Percentiles rank a stretch among this genome's conserved stretches.
phyloP scores from a whole-genome alignment of 2,888 invertebrate species.

The Leucophora obtusa region DNA sequence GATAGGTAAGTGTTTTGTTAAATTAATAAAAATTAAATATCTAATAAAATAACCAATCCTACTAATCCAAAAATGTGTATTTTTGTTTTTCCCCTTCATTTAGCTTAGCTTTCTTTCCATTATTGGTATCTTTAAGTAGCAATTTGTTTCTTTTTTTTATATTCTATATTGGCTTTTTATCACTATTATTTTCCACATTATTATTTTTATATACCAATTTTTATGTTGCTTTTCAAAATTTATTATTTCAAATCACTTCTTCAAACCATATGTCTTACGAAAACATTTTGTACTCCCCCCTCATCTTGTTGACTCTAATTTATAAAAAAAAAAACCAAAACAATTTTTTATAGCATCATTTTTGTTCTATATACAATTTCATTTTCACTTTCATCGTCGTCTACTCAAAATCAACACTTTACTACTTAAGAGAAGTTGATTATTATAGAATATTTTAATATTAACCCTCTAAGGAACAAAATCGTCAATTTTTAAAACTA shows the following conservation, averaged over 20 bases:
- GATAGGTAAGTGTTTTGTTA: constrained; percentile 84
- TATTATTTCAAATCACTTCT: constrained; percentile 45
- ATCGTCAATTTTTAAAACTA: no score
- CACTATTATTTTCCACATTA: constrained; percentile 18
- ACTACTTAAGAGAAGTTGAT: constrained; percentile 17
- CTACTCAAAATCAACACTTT: constrained; percentile 27
- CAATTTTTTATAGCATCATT: constrained; percentile 18
- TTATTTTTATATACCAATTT: constrained; percentile 39
- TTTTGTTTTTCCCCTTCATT: constrained; percentile 52
- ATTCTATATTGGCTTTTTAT: constrained; percentile 10
- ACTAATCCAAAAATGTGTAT: constrained; percentile 58
- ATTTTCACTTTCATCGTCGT: not conserved
- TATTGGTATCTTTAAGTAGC: constrained; percentile 54
- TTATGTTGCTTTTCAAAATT: constrained; percentile 45
- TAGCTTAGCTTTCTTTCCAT: constrained; percentile 65
- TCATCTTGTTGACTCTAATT: constrained; percentile 13
- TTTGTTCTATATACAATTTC: constrained; percentile 22
- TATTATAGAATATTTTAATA: not conserved
- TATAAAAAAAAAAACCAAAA: constrained; percentile 3
- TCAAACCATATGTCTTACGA: constrained; percentile 40
- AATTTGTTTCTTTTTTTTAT: not conserved
- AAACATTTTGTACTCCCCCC: constrained; percentile 13
- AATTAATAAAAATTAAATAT: not conserved
- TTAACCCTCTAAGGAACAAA: not conserved
- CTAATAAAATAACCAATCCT: constrained; percentile 37